phyloP scores from a whole-genome alignment of 2,797 vertebrate genomes.

The Melanotaenia maccullochi region DNA sequence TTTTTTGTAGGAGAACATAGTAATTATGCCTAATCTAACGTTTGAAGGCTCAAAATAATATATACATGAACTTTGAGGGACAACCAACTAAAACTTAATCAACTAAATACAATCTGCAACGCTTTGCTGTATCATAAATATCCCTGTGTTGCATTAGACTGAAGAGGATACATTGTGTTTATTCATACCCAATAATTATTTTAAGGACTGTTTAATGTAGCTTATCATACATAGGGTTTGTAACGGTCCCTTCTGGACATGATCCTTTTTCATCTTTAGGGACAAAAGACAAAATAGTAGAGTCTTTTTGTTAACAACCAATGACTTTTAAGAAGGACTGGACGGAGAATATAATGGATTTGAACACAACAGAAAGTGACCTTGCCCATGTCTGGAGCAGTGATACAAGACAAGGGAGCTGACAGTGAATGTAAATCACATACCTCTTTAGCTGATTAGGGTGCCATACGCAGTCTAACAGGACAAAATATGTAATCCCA shows the following conservation, averaged over 20 bases:
- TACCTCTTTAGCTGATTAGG: slow-evolving; percentile 73
- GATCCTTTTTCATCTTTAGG: background rate
- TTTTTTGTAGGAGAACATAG: background rate
- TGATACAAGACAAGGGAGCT: slow-evolving; percentile 39
- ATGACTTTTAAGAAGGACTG: slow-evolving; percentile 29
- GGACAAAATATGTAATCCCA: slow-evolving; percentile 57
- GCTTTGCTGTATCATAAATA: slow-evolving; percentile 4
- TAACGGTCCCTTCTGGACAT: background rate
- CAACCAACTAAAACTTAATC: background rate
- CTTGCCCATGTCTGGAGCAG: slow-evolving; percentile 61
- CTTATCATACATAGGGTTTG: background rate
- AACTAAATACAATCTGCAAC: background rate
- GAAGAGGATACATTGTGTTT: background rate
- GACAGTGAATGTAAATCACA: slow-evolving; percentile 75
- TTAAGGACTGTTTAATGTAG: slow-evolving; percentile 7
- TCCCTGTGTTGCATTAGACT: slow-evolving; percentile 2
- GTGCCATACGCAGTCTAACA: slow-evolving; percentile 52
- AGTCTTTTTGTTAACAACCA: slow-evolving; percentile 31
- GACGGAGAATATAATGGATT: slow-evolving; percentile 53
- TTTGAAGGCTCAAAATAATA: background rate
- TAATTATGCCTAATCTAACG: background rate
- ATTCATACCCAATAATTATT: slow-evolving; percentile 1
- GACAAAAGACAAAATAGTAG: slow-evolving; percentile 15
- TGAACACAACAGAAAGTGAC: slow-evolving; percentile 57
- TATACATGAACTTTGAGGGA: background rate